Evolutionary conservation across 2,888 invertebrate genomes (phyloP).

Genomic region (Anticlea derivata): DNA sequence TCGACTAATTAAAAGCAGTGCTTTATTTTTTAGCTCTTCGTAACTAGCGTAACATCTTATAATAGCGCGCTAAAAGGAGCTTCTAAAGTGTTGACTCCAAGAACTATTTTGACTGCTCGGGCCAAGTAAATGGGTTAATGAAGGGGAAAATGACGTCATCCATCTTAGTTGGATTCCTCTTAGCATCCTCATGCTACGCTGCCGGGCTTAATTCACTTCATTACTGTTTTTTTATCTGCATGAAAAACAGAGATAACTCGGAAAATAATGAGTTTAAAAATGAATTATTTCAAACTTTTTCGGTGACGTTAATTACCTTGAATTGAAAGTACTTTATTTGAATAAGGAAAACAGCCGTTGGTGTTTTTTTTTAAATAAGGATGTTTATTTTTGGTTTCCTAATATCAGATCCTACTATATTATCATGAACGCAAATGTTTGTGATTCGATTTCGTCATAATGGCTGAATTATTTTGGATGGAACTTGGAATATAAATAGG

Average conservation of each 20-base stretch:
- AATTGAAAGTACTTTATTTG: conserved; percentile 29
- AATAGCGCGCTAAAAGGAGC: conserved; percentile 5
- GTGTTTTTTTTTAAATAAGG: not conserved
- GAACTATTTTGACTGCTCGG: conserved; percentile 62
- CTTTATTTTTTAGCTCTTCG: not conserved
- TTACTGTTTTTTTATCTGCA: conserved; percentile 61
- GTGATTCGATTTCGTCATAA: no score
- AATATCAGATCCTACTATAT: no score
- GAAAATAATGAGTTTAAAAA: conserved; percentile 46
- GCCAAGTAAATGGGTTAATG: conserved; percentile 76
- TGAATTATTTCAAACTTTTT: conserved; percentile 40
- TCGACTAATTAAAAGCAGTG: not conserved
- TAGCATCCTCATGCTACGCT: conserved; percentile 59
- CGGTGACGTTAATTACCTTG: conserved; percentile 35
- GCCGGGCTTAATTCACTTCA: conserved; percentile 69
- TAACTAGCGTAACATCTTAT: not conserved
- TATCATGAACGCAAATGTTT: no score
- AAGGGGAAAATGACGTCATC: conserved; percentile 77
- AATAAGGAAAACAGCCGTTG: conserved; percentile 5
- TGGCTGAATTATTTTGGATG: no score
- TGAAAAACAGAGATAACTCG: conserved; percentile 52
- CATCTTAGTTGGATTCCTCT: conserved; percentile 76
- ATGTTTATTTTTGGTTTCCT: not conserved
- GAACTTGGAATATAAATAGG: no score
- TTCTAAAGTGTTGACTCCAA: conserved; percentile 46